Evolutionary conservation across 2,797 vertebrate species (phyloP), one percentile per base, ranked within the genome.

Genomic region (Hemibagrus guttatus): DNA sequence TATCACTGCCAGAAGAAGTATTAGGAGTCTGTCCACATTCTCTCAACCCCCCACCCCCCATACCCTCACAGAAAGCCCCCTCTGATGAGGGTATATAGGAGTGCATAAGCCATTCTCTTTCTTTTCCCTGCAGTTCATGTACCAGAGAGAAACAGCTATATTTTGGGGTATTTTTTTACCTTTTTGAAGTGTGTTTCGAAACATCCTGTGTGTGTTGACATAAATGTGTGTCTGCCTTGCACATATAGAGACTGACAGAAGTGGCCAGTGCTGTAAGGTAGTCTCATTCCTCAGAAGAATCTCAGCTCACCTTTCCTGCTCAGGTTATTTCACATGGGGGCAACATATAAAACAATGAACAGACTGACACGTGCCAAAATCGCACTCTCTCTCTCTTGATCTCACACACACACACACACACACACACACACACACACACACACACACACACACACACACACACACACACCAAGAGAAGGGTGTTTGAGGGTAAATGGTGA

Each of bases 1-100:
- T 91, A 93, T 92, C 92, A 94, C 90, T 89, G 88, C 92, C 92
- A 89, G 88, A 58, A 58, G 89, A 61, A 46, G 89, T 91, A 92
- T 94, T 92, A 91, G 89, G 84, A 89, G 89, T 87, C 91, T 72
- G 91, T 91, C 90, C 91, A 87, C 39, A 90, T 71, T 92, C 92
- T 93, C 88, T 89, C 88, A 78, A 88, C 90, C 81, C 85, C 71
- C n/a, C 64, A 17, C 16, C 56, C 52, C 35, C 39, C 28, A 17
- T 17, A 59, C 35, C 46, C 81, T 46, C 68, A 92, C 88, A 91
- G 87, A 81, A 85, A 35, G 35, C 52, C 66, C 63, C 91, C 91
- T 88, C 88, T 90, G 92, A 93, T 92, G 91, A 93, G 89, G 78
- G 87, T 91, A 89, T 88, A 90, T 89, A 92, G 92, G 91, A 93